Evolutionary conservation across 2,113 vertebrate species (phyloP).

Genomic region (Apteryx owenii): DNA sequence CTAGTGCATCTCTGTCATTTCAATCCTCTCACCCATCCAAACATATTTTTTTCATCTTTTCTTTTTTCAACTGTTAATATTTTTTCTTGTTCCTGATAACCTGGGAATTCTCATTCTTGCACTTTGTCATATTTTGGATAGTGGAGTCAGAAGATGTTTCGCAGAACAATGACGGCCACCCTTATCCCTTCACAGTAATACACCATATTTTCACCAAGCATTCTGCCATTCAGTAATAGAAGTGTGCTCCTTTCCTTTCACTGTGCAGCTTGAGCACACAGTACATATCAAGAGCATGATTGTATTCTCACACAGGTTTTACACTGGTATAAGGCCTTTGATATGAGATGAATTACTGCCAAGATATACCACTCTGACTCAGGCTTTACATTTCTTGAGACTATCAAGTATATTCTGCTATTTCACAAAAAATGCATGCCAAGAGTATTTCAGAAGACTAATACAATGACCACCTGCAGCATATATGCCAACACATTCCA

Average conservation of each 20-base stretch:
- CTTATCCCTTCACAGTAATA: not conserved
- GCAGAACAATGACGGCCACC: slow-evolving; percentile 9
- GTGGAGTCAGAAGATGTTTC: not conserved
- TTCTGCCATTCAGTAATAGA: not conserved
- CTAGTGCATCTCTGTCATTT: not conserved
- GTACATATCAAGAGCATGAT: not conserved
- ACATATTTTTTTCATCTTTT: not conserved
- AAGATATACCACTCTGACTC: not conserved
- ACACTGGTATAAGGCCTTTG: not conserved
- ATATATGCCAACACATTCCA: not conserved
- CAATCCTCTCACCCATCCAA: not conserved
- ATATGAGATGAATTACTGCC: not conserved
- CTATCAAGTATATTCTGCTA: not conserved
- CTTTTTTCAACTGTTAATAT: not conserved
- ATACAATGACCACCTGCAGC: not conserved
- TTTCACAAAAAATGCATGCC: not conserved
- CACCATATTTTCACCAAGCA: not conserved
- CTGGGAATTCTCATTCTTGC: not conserved
- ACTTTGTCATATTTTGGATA: not conserved
- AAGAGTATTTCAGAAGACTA: not conserved
- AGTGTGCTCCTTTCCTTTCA: not conserved
- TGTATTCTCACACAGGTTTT: not conserved
- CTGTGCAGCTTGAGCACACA: not conserved
- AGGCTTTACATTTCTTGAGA: not conserved
- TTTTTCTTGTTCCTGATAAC: not conserved